Percentiles rank a stretch among this genome's conserved stretches.
Evolutionary conservation across 2,888 invertebrate genomes (phyloP).

Genomic region (Tipula helvola): DNA sequence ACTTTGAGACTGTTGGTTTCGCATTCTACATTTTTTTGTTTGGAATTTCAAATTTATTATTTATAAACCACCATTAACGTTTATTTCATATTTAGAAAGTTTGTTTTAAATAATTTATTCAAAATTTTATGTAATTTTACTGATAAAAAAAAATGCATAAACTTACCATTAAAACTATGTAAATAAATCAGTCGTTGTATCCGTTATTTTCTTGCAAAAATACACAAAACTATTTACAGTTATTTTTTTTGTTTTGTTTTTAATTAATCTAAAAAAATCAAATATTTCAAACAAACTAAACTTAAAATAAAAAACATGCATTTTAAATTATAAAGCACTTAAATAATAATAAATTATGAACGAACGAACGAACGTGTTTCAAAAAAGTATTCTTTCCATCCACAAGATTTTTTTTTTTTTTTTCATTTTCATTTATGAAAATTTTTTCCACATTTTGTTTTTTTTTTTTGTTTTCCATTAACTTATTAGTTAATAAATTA

Average conservation of each 20-base stretch:
- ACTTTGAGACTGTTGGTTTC: neutral
- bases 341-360: neutral
- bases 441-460: neutral
- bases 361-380: neutral
- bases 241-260: neutral
- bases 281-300: neutral
- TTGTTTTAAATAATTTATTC: neutral
- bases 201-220: neutral
- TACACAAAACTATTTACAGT: neutral
- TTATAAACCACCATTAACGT: neutral
- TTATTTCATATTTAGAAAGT: neutral
- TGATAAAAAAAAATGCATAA: neutral
- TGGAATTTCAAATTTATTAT: neutral
- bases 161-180: neutral
- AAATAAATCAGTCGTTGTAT: neutral
- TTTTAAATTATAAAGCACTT: neutral
- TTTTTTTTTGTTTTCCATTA: neutral
- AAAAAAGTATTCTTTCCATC: neutral
- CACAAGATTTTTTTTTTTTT: neutral
- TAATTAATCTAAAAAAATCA: neutral
- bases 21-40: neutral
- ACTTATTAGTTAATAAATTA: neutral
- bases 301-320: neutral
- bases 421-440: neutral
- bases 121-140: neutral